These are phyloP conservation scores for Steromphala cineraria DNA, from an alignment of 2,888 invertebrate species.

Conservation along the genomic window DNA sequence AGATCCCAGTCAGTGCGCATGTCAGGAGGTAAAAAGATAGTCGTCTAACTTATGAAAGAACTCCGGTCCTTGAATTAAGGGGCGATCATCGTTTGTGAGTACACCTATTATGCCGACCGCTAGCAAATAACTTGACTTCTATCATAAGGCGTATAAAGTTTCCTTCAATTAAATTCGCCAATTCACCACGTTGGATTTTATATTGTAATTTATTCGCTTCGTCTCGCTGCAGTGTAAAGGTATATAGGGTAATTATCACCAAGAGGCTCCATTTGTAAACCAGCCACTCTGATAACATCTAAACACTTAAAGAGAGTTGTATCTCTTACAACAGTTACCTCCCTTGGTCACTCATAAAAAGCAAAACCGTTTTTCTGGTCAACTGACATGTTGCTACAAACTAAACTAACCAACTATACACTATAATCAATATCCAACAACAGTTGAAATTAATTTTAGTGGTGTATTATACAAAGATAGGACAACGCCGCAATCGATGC, in stretches of 20 bases:
- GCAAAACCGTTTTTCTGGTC: too few species aligned
- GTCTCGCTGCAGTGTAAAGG: background rate
- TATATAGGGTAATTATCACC: slow-evolving; percentile 15
- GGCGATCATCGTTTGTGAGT: slow-evolving; percentile 14
- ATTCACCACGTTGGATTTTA: slow-evolving; percentile 24
- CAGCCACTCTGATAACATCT: background rate
- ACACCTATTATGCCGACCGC: slow-evolving; percentile 7
- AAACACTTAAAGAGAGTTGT: background rate
- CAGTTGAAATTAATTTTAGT: too few species aligned
- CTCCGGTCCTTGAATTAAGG: slow-evolving; percentile 4
- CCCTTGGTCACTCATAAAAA: background rate
- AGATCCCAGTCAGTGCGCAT: background rate
- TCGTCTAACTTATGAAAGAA: background rate
- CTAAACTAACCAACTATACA: too few species aligned
- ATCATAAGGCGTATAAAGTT: slow-evolving; percentile 6
- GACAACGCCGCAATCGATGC: too few species aligned
- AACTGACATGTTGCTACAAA: too few species aligned
- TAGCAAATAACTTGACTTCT: slow-evolving; percentile 20
- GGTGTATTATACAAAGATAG: too few species aligned
- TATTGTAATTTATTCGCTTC: slow-evolving; percentile 17
- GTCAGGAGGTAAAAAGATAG: background rate
- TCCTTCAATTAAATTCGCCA: slow-evolving; percentile 19
- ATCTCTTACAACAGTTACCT: background rate
- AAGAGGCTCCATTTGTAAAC: slow-evolving; percentile 4
- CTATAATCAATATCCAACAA: too few species aligned